These are phyloP conservation scores for Caenorhabditis briggsae DNA, from an alignment of 1,140 invertebrate genomes.

Conservation along the genomic window DNA sequence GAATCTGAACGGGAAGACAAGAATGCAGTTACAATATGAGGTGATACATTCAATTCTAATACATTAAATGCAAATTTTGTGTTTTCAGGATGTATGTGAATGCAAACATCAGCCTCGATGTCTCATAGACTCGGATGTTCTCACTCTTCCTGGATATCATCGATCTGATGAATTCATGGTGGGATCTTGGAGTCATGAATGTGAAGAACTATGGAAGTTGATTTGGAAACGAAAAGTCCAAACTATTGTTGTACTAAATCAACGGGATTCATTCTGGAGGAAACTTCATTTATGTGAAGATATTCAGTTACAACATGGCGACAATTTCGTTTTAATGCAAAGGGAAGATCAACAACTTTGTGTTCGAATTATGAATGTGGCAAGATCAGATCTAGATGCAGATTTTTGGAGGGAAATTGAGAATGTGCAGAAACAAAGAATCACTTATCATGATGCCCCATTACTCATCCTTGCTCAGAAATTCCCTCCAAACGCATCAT, in stretches of 20 bases:
- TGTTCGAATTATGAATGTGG: constrained; percentile 69
- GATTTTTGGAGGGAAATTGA: constrained; percentile 75
- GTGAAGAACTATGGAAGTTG: constrained; percentile 69
- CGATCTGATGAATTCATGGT: constrained; percentile 74
- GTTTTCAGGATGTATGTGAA: constrained; percentile 69
- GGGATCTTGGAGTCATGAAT: constrained; percentile 69
- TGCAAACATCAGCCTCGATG: constrained; percentile 71
- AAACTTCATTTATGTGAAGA: constrained; percentile 48
- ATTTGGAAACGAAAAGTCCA: constrained; percentile 71
- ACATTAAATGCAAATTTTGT: background rate
- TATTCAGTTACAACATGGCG: constrained; percentile 60
- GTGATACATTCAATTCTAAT: constrained; percentile 44
- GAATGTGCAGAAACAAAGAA: constrained; percentile 69
- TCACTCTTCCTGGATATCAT: constrained; percentile 73
- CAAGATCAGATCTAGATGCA: constrained; percentile 66
- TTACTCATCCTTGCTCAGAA: constrained; percentile 69
- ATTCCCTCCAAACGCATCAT: constrained; percentile 3
- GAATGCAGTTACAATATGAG: constrained; percentile 73
- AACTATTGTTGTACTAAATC: constrained; percentile 68
- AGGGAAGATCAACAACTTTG: constrained; percentile 70
- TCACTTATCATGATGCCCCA: constrained; percentile 67
- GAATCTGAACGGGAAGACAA: constrained; percentile 67
- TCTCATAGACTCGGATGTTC: constrained; percentile 36
- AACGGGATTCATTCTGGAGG: constrained; percentile 61
- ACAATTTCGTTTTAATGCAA: constrained; percentile 69